Base-by-base conservation (phyloP, 2,888 invertebrate genomes). In the Lepetodrilus schrolli region DNA sequence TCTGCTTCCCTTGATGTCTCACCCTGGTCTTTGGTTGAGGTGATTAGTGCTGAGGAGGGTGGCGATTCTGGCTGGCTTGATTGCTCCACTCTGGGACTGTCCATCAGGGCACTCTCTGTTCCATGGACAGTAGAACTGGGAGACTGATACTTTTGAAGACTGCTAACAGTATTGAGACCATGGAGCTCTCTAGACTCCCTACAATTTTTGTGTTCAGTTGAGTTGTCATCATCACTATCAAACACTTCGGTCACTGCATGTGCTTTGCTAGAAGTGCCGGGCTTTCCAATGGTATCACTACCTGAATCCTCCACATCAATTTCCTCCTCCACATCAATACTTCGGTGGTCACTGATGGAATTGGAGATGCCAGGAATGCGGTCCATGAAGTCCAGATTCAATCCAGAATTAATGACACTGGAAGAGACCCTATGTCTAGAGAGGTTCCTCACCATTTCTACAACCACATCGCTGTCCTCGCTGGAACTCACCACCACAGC, bases 31-130 rank as follows among this genome's bases (percentile, higher is more conserved):
- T n/a, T n/a, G n/a, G n/a, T n/a, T n/a, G n/a, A n/a, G n/a, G n/a
- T n/a, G n/a, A n/a, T n/a, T n/a, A n/a, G n/a, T n/a, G n/a, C n/a
- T n/a, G n/a, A n/a, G n/a, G n/a, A n/a, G n/a, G n/a, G n/a, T n/a
- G n/a, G n/a, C n/a, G n/a, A n/a, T n/a, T n/a, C n/a, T n/a, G n/a
- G n/a, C n/a, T n/a, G n/a, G n/a, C n/a, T n/a, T n/a, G n/a, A n/a
- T n/a, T n/a, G n/a, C n/a, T n/a, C n/a, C n/a, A n/a, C n/a, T n/a
- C n/a, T n/a, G n/a, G n/a, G n/a, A n/a, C n/a, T 58, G 8, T 75
- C 70, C 69, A 77, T 73, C 36, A 66, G 75, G 21, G 70, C 74
- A 7, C 58, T 70, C 36, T 69, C 38, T 38, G 36, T 2, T 10
- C 21, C 26, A 3, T 13, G n/a, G 17, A n/a, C 34, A 10, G 21